Conservation (phyloP, 2,888 invertebrate species). For the Eilema griseolum region DNA sequence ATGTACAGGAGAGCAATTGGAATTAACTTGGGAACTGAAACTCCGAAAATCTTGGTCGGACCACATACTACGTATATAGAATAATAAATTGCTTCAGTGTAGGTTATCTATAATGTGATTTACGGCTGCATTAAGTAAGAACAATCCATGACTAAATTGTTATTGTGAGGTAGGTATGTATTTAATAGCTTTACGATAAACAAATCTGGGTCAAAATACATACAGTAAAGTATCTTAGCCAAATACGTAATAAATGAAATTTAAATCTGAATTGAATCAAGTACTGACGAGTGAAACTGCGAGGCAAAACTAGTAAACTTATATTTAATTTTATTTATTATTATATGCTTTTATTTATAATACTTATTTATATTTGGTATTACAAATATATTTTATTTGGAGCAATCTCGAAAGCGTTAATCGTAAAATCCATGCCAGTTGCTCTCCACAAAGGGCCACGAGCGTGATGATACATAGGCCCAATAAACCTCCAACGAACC, state of each 20-base stretch:
- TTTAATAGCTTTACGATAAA: neutral
- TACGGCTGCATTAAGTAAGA: neutral
- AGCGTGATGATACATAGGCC: neutral
- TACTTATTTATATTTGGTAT: neutral
- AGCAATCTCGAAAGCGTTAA: neutral
- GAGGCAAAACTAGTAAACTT: neutral
- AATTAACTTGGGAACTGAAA: too few relatives aligned
- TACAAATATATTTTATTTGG: neutral
- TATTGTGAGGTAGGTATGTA: neutral
- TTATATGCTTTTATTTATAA: neutral
- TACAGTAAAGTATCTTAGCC: neutral
- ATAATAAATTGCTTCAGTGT: neutral
- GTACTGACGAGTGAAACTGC: too few relatives aligned
- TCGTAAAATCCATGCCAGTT: neutral
- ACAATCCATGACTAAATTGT: neutral
- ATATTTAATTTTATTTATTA: neutral
- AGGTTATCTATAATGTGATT: neutral
- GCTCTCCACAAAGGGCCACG: constrained; percentile 10
- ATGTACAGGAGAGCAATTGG: too few relatives aligned
- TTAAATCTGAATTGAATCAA: too few relatives aligned
- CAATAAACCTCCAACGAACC: constrained; percentile 30
- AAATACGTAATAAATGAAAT: neutral
- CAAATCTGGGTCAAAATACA: neutral
- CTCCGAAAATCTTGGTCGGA: too few relatives aligned
- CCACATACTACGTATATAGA: too few relatives aligned